Percentiles rank a stretch among this genome's conserved stretches.
These are phyloP conservation scores for Spea bombifrons DNA, from an alignment of 2,113 vertebrate genomes.

Conservation along the genomic window DNA sequence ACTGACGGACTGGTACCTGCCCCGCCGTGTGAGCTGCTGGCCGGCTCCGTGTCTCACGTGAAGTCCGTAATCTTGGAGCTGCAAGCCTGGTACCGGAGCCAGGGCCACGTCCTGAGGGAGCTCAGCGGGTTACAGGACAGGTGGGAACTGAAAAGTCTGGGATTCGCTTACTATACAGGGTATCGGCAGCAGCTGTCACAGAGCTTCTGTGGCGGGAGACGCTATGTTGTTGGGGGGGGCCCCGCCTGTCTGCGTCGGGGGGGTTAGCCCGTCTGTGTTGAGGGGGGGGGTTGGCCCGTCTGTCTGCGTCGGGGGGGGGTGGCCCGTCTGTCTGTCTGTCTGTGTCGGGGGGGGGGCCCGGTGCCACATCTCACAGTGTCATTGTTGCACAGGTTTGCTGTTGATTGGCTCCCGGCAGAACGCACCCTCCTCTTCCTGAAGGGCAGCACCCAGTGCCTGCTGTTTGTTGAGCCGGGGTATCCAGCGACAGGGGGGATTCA, in stretches of 20 bases:
- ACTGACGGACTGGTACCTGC: neutral
- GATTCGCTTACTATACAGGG: too few relatives aligned
- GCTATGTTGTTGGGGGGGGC: too few relatives aligned
- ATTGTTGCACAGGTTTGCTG: neutral
- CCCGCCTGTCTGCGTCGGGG: too few relatives aligned
- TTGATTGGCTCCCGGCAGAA: conserved; percentile 20
- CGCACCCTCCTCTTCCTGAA: neutral
- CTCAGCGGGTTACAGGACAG: neutral
- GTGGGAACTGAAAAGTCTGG: neutral
- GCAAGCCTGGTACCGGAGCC: conserved; percentile 27
- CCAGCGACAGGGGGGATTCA: neutral
- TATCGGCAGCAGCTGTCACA: too few relatives aligned
- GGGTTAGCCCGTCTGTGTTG: neutral
- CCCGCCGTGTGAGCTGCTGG: conserved; percentile 3
- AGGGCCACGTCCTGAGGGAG: conserved; percentile 10
- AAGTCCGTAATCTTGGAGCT: neutral
- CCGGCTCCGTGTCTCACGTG: neutral
- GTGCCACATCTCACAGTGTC: too few relatives aligned
- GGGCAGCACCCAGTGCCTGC: neutral
- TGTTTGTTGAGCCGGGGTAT: neutral
- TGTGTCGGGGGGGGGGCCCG: neutral
- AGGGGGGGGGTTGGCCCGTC: neutral
- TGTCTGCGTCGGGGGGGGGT: neutral
- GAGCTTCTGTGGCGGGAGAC: too few relatives aligned
- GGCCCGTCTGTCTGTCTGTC: neutral